Evolutionary conservation across 1,140 invertebrate species (phyloP), one percentile per base, ranked within the genome.

Genomic region (Drosophila nasuta): DNA sequence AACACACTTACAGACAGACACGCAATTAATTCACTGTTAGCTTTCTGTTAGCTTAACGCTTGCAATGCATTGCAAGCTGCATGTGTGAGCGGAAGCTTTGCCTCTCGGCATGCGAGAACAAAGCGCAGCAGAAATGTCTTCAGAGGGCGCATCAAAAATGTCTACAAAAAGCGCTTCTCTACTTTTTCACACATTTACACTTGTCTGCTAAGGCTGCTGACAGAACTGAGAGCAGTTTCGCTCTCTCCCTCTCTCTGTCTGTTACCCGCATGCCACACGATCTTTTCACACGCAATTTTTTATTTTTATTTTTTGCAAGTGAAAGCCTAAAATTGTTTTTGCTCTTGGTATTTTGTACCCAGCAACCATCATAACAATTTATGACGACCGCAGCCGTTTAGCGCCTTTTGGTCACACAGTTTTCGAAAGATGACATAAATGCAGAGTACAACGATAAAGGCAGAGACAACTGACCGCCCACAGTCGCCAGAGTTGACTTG

Each of bases 271-370:
- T 73, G 63, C 72, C 43, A 45, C 28, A 51, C 49, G 69, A 78
- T 78, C 70, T 69, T 77, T 75, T 82, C 54, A 71, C 75, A 82
- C 80, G 80, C 75, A 82, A 64, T 8, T 38, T 38, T 8, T 75
- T 75, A 17, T 7, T 75, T 77, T 75, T 66, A 3, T 7, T 75
- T 77, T 74, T 68, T 13, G 71, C 79, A 68, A 72, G 81, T 83
- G 76, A 82, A 82, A 83, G 81, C 81, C 80, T 73, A 60, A 80
- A 85, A 83, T 75, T 76, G 63, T 64, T 79, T 82, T 59, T 75
- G 59, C 58, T 80, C 43, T 54, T 35, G 25, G 15, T 33, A 41
- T 41, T 60, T 54, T 74, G 51, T 35, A 59, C 17, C 45, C 58
- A 68, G 49, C 43, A 60, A 70, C 73, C 48, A 77, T 77, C 48